phyloP scores from a whole-genome alignment of 2,888 invertebrate genomes.

The Phoronis australis region DNA sequence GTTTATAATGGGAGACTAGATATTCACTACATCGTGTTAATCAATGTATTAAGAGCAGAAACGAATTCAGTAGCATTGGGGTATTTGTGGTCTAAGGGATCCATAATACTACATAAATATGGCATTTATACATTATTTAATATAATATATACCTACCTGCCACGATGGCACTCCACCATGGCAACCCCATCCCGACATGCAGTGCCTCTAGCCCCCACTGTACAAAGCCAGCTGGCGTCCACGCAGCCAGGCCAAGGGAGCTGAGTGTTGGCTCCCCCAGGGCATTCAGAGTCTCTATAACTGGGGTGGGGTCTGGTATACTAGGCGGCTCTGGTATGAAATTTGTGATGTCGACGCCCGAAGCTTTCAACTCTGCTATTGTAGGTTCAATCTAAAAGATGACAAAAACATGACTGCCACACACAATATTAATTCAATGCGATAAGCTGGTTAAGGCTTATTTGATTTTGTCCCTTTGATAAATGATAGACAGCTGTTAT shows the following conservation, averaged over 20 bases:
- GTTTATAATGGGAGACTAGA: not conserved
- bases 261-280: conserved; percentile 69
- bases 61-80: too few relatives aligned
- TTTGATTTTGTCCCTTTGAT: too few relatives aligned
- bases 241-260: conserved; percentile 77
- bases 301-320: conserved; percentile 1
- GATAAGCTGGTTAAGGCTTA: too few relatives aligned
- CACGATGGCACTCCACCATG: conserved; percentile 90
- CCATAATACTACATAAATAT: too few relatives aligned
- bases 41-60: not conserved
- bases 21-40: not conserved
- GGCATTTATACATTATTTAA: too few relatives aligned
- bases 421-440: too few relatives aligned
- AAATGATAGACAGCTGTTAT: too few relatives aligned
- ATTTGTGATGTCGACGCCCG: not conserved
- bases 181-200: conserved; percentile 74
- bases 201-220: conserved; percentile 76
- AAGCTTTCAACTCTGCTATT: too few relatives aligned
- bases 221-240: conserved; percentile 75
- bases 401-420: too few relatives aligned
- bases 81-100: too few relatives aligned
- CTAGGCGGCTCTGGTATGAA: conserved; percentile 21
- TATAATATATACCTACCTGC: conserved; percentile 59
- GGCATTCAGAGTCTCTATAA: conserved; percentile 29
- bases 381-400: too few relatives aligned